These are phyloP conservation scores for Sebastes wilsoni DNA, from an alignment of 2,797 vertebrate species.

Conservation along the genomic window DNA sequence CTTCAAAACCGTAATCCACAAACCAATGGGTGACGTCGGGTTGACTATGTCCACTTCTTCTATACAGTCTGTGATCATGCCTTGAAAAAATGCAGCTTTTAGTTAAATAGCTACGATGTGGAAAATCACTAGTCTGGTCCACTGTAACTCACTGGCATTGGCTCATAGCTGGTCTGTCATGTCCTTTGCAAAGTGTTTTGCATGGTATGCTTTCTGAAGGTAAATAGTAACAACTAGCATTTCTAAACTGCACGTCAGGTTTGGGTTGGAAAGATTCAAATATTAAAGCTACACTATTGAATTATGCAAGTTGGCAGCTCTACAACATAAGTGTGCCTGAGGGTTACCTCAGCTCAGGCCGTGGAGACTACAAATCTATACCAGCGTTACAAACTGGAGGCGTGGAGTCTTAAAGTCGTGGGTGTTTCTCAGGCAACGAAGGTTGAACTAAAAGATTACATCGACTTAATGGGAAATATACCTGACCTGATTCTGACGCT, in stretches of 20 bases:
- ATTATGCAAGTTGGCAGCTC: background rate
- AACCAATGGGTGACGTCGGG: background rate
- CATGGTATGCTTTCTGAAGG: background rate
- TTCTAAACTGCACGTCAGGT: background rate
- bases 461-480: background rate
- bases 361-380: background rate
- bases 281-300: conserved; percentile 1
- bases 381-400: background rate
- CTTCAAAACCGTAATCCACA: background rate
- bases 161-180: too few relatives aligned
- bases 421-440: background rate
- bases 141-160: too few relatives aligned
- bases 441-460: background rate
- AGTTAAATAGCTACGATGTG: too few relatives aligned
- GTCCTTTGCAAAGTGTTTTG: background rate
- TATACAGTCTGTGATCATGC: too few relatives aligned
- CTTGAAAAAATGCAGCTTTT: too few relatives aligned
- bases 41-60: background rate
- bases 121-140: too few relatives aligned
- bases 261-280: background rate
- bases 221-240: background rate
- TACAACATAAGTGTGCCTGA: background rate
- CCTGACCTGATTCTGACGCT: background rate
- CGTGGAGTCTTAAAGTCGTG: background rate
- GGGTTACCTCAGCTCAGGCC: background rate